phyloP scores from a whole-genome alignment of 2,888 invertebrate species.

The Onchidella celtica region DNA sequence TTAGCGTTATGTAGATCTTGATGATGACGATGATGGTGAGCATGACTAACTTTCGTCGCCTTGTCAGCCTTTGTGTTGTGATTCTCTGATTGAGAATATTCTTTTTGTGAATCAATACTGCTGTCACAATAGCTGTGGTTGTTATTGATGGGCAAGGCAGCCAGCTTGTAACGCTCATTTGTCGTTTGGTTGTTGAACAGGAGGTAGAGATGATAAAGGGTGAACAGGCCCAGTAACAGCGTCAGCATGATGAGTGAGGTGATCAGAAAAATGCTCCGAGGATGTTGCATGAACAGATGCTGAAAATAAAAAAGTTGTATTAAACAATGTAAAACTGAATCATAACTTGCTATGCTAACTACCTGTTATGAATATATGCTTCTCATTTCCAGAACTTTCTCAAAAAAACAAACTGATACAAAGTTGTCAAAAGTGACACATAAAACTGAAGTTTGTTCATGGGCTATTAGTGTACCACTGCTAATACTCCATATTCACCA shows the following conservation, averaged over 20 bases:
- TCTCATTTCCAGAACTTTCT: too few relatives aligned
- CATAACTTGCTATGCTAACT: background rate
- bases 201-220: conserved; percentile 73
- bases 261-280: conserved; percentile 74
- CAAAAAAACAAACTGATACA: too few relatives aligned
- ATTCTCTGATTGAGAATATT: background rate
- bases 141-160: conserved; percentile 29
- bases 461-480: too few relatives aligned
- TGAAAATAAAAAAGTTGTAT: conserved; percentile 60
- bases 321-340: background rate
- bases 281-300: conserved; percentile 76
- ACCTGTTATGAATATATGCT: too few relatives aligned
- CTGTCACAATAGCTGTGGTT: conserved; percentile 8
- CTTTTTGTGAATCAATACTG: too few relatives aligned
- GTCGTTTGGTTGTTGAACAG: conserved; percentile 76
- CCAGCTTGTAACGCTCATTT: conserved; percentile 75
- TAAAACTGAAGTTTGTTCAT: too few relatives aligned
- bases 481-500: too few relatives aligned
- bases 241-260: conserved; percentile 66
- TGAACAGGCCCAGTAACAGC: conserved; percentile 68
- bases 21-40: background rate
- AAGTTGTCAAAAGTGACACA: too few relatives aligned
- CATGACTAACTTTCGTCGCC: background rate
- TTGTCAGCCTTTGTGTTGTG: background rate
- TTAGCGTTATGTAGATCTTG: background rate